Base-by-base conservation (phyloP, 2,113 vertebrate species). In the Rhea pennata region DNA sequence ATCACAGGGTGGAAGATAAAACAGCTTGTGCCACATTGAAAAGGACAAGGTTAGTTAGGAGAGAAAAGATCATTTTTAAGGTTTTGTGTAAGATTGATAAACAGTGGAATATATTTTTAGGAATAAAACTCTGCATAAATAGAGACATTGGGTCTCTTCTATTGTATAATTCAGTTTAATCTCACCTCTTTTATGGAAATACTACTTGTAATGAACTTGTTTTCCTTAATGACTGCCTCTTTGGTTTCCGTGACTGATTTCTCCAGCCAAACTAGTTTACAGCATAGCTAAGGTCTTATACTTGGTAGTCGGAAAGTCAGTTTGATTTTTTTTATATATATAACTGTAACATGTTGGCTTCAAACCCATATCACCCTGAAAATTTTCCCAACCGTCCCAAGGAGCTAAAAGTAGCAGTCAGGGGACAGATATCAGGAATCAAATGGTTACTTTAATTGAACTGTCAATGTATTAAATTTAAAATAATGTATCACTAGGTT, bases 321-420 rank as follows among this genome's bases (percentile, higher is more conserved):
- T 80, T 66, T 64, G 86, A 90, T 86, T 95, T 58, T 97, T 87
- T 87, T 36, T 36, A 36, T 36, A 36, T 36, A 36, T 36, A 58
- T 59, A 88, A 81, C 67, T 77, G 51, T 54, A 88, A 84, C 9
- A 88, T 8, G 26, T 33, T 56, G 31, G 48, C 74, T 95, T 93
- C 80, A 96, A 96, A 78, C 78, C 84, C 8, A 88, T 75, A 59
- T 92, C 91, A 73, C 73, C 64, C 91, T 83, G 95, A 87, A 92
- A 93, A 58, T 87, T 36, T 51, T 72, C 27, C 56, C 67, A 54
- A 86, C 42, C 56, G 58, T 29, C 74, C 85, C 72, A 58, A 85
- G 70, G 71, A 80, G 77, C 39, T 71, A 78, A 89, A 95, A 90
- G 64, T 92, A 80, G 74, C 62, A 71, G 61, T 29, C 31, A 75